A percentile compares a stretch with the other conserved stretches of the same genome.
These are phyloP conservation scores for Sorex maritimensis DNA, from an alignment of 2,797 vertebrate species.

Conservation along the genomic window DNA sequence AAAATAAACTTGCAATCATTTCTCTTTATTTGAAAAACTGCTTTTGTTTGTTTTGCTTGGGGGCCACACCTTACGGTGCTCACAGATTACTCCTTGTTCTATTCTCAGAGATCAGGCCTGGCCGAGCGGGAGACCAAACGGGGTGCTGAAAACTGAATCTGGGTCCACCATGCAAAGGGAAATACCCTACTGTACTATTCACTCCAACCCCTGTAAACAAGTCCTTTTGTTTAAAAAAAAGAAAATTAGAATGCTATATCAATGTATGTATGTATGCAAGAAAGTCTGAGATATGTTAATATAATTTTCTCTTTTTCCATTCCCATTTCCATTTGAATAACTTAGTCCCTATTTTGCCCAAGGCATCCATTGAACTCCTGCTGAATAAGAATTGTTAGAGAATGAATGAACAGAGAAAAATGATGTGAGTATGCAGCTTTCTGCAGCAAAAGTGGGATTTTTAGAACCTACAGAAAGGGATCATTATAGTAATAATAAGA, in stretches of 20 bases:
- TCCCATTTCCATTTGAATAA: neutral
- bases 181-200: no score
- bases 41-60: no score
- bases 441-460: neutral
- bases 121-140: no score
- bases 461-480: neutral
- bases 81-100: no score
- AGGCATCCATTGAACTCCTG: neutral
- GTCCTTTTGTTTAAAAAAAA: neutral
- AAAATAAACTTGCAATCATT: neutral
- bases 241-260: neutral
- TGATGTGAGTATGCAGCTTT: neutral
- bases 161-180: no score
- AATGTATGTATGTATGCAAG: neutral
- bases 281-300: neutral
- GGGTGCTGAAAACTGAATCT: no score
- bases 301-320: neutral
- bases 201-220: neutral
- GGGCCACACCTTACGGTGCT: no score
- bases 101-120: no score
- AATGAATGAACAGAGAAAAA: slow-evolving; percentile 5
- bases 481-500: neutral
- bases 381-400: neutral
- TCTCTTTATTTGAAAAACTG: neutral
- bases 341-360: neutral